Conservation (phyloP, 2,797 vertebrate genomes). For the Myotis daubentonii region DNA sequence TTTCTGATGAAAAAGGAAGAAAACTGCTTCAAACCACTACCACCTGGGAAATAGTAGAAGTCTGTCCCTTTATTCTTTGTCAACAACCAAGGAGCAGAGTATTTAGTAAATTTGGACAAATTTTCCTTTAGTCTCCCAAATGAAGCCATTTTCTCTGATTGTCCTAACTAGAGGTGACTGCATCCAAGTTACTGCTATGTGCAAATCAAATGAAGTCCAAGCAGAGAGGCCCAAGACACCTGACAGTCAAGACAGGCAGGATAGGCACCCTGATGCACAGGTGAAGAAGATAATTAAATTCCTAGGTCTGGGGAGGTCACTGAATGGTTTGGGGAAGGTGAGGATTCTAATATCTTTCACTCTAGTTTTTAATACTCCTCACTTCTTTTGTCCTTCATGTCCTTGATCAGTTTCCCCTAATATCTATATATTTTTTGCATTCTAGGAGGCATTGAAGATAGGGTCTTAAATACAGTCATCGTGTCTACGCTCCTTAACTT, state of each 20-base stretch:
- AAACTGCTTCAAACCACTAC: background rate
- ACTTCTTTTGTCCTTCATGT: background rate
- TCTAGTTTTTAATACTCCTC: background rate
- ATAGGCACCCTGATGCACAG: background rate
- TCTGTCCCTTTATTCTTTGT: background rate
- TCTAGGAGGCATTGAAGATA: background rate
- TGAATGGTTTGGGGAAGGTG: background rate
- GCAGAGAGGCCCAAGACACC: background rate
- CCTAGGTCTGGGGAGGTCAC: background rate
- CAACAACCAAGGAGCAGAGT: background rate
- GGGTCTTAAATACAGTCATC: background rate
- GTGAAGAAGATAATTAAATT: background rate
- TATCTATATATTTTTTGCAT: background rate
- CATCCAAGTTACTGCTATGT: background rate
- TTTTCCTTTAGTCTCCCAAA: background rate
- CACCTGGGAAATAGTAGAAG: background rate
- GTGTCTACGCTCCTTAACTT: background rate
- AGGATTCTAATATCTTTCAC: background rate
- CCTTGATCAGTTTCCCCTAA: background rate
- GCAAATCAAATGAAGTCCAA: background rate
- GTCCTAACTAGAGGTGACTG: background rate
- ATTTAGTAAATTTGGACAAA: background rate
- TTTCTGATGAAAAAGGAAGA: slow-evolving; percentile 48
- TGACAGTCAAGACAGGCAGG: background rate
- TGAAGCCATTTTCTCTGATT: background rate